These are phyloP conservation scores for Pyrgilauda ruficollis DNA, from an alignment of 2,113 vertebrate species.

Conservation along the genomic window DNA sequence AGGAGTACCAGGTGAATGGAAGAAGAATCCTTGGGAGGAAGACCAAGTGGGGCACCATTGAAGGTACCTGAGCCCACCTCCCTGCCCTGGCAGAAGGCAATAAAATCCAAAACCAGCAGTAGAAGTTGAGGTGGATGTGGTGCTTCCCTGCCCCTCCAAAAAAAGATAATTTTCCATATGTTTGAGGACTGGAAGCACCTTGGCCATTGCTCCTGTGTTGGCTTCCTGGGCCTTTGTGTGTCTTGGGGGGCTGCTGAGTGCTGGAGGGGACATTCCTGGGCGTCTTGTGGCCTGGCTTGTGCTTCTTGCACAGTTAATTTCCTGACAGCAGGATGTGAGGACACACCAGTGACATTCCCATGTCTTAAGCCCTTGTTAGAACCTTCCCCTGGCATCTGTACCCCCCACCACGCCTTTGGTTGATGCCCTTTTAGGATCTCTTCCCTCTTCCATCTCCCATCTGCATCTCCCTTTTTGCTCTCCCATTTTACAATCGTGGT, in stretches of 20 bases:
- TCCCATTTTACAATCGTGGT: not conserved
- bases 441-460: not conserved
- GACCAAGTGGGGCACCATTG: slow-evolving; percentile 98
- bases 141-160: not conserved
- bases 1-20: slow-evolving; percentile 97
- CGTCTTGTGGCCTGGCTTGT: not conserved
- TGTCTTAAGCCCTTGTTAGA: not conserved
- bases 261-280: not conserved
- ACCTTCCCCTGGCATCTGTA: not conserved
- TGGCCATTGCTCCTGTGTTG: accelerated
- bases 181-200: not conserved
- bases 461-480: not conserved
- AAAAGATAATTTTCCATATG: not conserved
- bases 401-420: not conserved
- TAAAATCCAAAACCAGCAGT: not conserved
- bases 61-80: slow-evolving; percentile 77
- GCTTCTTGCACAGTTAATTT: not conserved
- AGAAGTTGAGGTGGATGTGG: not conserved
- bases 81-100: not conserved
- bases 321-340: not conserved
- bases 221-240: not conserved
- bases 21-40: slow-evolving; percentile 93
- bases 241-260: not conserved
- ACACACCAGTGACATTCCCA: not conserved
- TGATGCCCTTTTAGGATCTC: not conserved